Conservation (phyloP, 2,888 invertebrate species). For the Thymelicus acteon region DNA sequence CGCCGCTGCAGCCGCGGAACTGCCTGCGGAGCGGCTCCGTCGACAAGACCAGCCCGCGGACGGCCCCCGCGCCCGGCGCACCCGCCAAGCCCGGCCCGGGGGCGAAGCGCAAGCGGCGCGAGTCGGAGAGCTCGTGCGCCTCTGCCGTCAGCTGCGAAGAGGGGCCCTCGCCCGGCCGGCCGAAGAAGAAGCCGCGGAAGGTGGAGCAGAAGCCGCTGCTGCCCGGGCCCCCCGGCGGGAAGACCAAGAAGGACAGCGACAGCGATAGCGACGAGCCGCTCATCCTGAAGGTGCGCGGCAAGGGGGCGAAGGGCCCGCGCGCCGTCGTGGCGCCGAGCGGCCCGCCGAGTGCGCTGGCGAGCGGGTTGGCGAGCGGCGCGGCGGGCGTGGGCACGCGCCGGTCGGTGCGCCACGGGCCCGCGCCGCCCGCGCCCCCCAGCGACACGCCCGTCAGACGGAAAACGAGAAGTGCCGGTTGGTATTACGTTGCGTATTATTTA, state of each 20-base stretch:
- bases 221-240: constrained; percentile 73
- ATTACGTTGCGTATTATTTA: neutral
- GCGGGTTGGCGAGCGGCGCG: constrained; percentile 51
- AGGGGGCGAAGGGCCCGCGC: constrained; percentile 55
- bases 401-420: constrained; percentile 80
- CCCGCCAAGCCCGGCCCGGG: constrained; percentile 57
- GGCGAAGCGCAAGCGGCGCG: constrained; percentile 90
- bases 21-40: constrained; percentile 68
- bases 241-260: constrained; percentile 87
- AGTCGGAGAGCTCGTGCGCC: constrained; percentile 90
- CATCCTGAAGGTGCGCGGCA: constrained; percentile 88
- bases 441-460: constrained; percentile 80
- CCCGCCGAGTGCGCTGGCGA: neutral
- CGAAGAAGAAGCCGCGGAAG: constrained; percentile 71
- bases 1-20: constrained; percentile 63
- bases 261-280: constrained; percentile 93
- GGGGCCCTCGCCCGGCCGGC: constrained; percentile 67
- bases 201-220: constrained; percentile 71
- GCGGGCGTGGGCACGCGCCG: constrained; percentile 84
- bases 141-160: constrained; percentile 87
- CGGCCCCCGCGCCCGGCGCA: constrained; percentile 44
- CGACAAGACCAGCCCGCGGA: constrained; percentile 68
- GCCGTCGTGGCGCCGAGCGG: constrained; percentile 47
- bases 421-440: constrained; percentile 55
- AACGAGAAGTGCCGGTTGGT: constrained; percentile 89